Base-by-base conservation (phyloP, 2,888 invertebrate species). In the Leistus spinibarbis region DNA sequence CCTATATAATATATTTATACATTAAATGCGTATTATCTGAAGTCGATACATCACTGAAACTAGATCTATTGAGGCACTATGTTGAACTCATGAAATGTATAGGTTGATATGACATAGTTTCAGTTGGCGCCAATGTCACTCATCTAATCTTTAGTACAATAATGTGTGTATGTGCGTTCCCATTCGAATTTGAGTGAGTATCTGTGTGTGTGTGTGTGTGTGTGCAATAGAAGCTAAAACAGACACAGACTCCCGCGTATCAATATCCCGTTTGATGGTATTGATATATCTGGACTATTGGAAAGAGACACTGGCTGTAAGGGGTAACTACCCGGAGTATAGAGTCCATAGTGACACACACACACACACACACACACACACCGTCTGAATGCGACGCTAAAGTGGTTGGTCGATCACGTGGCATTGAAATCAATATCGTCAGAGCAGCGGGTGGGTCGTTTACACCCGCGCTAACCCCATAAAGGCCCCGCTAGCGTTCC, bases 391-490 rank as follows among this genome's bases (percentile, higher is more conserved):
- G 60, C 60, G 10, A 57, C 57, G 16, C n/a, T 1, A 57, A 56
- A 60, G 60, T 60, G 60, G 3, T n/a, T 60, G 10, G 60, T 19
- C 22, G 60, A 20, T 60, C 60, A 60, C 60, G 60, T 60, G 60
- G 17, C 22, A 60, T 10, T 60, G 60, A 60, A 60, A 60, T 60
- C 60, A 60, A 60, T 60, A 60, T 60, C 60, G 2, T 60, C 19
- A 19, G 22, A 60, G 7, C 10, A 40, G 40, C 7, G 3, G 40
- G 40, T 40, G 40, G 40, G 40, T 4, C 7, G 40, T n/a, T n/a
- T 19, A 56, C 60, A n/a, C 60, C 60, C 60, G 3, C 20, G n/a
- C 2, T 10, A 60, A 19, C 60, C 17, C 22, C 9, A 13, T 53
- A 53, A 54, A 19, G 5, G n/a, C 13, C 60, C 60, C 60, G 16